Evolutionary conservation across 92 coral and sea anemone species (phyloP), one percentile per base, ranked within the genome.

Genomic region (Virgularia gustaviana): DNA sequence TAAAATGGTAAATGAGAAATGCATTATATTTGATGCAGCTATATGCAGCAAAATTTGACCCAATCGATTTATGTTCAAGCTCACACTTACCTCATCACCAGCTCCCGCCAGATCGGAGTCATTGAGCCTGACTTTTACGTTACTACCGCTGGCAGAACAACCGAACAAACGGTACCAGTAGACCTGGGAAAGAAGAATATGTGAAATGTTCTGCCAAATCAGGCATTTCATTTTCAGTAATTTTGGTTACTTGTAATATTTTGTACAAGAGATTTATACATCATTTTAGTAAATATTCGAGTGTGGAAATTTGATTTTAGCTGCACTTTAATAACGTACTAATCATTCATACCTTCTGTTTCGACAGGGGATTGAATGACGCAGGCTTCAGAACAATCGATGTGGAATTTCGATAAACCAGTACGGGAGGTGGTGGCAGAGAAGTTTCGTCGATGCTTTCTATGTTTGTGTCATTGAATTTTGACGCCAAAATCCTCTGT

Each of bases 101-200:
- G 98, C 86, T 12, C 98, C 98, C 2, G 78, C 83, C 0, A 92
- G 90, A 81, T 92, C 96, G 63, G 90, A 86, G 62, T 92, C 98
- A 74, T 92, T 92, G 15, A 92, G 78, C 38, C 98, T 80, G 29
- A 89, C 98, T 81, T 92, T 92, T 4, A 92, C 89, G 65, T 92
- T 92, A 39, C 88, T 86, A 35, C 98, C 96, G 55, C 83, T 89
- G 23, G 98, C 98, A 37, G 96, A 89, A 30, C 96, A 77, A 51
- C 86, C 98, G 75, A 92, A 92, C 38, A 89, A 76, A 39, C 98
- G 89, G 45, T 92, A 92, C 98, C 98, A 92, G 28, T 86, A 90
- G 18, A 86, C 98, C 98, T 92, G 57, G 15, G 76, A 51, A 49
- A n/a, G 8, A n/a, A 61, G 32, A 25, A 38, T 4, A 11, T 36